phyloP scores from a whole-genome alignment of 2,888 invertebrate genomes.

The Ditylenchus weischeri region DNA sequence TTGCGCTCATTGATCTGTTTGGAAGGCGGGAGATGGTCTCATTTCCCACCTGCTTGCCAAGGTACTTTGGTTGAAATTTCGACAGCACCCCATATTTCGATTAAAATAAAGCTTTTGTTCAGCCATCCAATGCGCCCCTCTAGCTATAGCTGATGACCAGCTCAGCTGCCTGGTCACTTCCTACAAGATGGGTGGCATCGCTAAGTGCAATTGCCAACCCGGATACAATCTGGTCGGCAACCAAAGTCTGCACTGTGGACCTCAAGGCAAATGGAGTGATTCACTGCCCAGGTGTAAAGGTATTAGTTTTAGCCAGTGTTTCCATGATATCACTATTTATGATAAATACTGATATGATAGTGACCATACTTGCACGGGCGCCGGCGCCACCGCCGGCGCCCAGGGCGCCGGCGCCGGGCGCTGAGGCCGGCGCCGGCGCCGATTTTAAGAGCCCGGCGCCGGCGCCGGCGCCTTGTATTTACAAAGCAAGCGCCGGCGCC shows the following conservation, averaged over 20 bases:
- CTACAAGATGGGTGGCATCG: conserved; percentile 60
- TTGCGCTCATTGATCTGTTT: conserved; percentile 30
- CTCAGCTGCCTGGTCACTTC: conserved; percentile 46
- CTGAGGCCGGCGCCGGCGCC: too few relatives aligned
- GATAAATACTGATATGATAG: too few relatives aligned
- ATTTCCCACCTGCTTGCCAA: conserved; percentile 37
- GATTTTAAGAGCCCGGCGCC: too few relatives aligned
- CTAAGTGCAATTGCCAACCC: conserved; percentile 70
- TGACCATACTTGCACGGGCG: too few relatives aligned
- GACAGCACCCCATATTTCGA: background rate
- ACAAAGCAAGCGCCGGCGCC: too few relatives aligned
- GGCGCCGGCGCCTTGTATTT: too few relatives aligned
- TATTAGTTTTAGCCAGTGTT: background rate
- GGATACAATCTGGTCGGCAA: conserved; percentile 44
- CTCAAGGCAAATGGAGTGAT: conserved; percentile 50
- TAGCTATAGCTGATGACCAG: conserved; percentile 40
- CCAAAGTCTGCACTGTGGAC: conserved; percentile 47
- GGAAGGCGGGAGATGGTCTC: conserved; percentile 39
- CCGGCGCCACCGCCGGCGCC: too few relatives aligned
- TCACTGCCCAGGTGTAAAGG: conserved; percentile 45
- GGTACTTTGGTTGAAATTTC: conserved; percentile 4
- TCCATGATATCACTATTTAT: too few relatives aligned
- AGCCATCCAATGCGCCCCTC: conserved; percentile 52
- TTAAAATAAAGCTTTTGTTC: conserved; percentile 11
- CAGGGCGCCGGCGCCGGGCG: too few relatives aligned